A percentile compares a stretch with the other conserved stretches of the same genome.
Evolutionary conservation across 2,113 vertebrate species (phyloP).

Genomic region (Callipepla californica): DNA sequence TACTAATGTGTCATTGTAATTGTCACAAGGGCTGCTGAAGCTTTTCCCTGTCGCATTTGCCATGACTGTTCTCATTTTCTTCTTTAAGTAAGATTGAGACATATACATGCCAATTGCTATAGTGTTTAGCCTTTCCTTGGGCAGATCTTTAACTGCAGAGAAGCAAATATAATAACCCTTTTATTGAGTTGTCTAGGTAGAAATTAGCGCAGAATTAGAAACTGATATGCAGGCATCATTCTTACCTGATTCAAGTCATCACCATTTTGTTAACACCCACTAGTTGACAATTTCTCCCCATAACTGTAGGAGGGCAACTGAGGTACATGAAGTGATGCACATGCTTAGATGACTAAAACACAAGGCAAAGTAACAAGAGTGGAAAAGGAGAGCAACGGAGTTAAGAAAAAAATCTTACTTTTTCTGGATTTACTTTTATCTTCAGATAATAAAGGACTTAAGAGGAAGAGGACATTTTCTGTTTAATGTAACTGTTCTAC

Average conservation of each 20-base stretch:
- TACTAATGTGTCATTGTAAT: conserved; percentile 21
- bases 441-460: neutral
- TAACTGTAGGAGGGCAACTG: neutral
- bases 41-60: neutral
- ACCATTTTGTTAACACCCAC: neutral
- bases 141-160: neutral
- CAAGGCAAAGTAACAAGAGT: neutral
- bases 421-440: neutral
- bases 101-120: fast-evolving
- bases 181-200: neutral
- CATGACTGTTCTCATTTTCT: neutral
- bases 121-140: neutral
- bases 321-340: neutral
- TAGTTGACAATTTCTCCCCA: neutral
- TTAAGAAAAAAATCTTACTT: neutral
- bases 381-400: neutral
- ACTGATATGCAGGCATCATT: neutral
- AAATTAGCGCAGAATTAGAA: neutral
- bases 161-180: neutral
- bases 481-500: neutral
- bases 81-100: neutral
- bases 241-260: neutral
- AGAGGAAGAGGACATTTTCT: neutral
- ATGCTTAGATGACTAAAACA: neutral
- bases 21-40: neutral